A percentile compares a stretch with the other conserved stretches of the same genome.
phyloP scores from a whole-genome alignment of 1,140 invertebrate species.

The Gryllus bimaculatus region DNA sequence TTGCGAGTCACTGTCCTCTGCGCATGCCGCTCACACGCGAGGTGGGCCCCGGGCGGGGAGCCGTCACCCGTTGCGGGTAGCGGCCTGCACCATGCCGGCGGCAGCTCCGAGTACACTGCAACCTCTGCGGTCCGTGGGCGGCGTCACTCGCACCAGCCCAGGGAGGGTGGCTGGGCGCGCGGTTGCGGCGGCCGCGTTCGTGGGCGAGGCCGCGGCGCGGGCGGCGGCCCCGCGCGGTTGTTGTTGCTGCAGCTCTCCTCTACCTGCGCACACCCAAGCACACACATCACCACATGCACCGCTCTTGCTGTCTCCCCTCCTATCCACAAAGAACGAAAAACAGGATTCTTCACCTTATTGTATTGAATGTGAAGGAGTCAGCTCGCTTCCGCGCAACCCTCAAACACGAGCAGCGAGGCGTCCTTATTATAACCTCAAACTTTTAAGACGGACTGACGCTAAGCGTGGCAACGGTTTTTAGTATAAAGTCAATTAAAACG shows the following conservation, averaged over 20 bases:
- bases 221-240: slow-evolving; percentile 34
- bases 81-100: slow-evolving; percentile 50
- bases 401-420: too few relatives aligned
- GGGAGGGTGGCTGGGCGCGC: slow-evolving; percentile 36
- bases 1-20: too few relatives aligned
- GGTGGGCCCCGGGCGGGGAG: slow-evolving; percentile 41
- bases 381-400: too few relatives aligned
- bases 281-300: background rate
- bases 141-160: slow-evolving; percentile 61
- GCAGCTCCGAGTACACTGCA: slow-evolving; percentile 63
- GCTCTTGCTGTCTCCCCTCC: background rate
- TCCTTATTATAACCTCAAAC: too few relatives aligned
- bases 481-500: too few relatives aligned
- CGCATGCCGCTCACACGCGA: background rate
- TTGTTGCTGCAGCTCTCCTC: slow-evolving; percentile 59
- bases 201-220: slow-evolving; percentile 27
- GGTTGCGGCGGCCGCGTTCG: slow-evolving; percentile 30
- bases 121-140: slow-evolving; percentile 39
- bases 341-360: too few relatives aligned
- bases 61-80: slow-evolving; percentile 57
- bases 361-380: too few relatives aligned
- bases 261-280: slow-evolving; percentile 34
- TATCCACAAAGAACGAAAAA: too few relatives aligned
- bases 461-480: too few relatives aligned
- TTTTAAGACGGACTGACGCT: too few relatives aligned